These are phyloP conservation scores for Tangara arthus DNA, from an alignment of 2,797 vertebrate genomes.

Conservation along the genomic window DNA sequence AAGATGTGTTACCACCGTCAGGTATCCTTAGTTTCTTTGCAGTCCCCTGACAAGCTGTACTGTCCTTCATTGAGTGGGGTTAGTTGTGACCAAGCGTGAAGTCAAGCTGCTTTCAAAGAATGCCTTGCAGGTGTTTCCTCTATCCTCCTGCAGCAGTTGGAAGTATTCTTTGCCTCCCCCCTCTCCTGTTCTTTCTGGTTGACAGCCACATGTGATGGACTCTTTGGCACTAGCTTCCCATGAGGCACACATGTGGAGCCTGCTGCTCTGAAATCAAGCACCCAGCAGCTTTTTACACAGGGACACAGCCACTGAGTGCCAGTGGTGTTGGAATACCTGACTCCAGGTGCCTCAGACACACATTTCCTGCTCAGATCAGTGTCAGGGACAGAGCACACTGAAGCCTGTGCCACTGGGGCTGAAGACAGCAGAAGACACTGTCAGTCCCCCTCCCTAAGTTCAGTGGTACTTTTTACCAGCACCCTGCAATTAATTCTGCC, in stretches of 20 bases:
- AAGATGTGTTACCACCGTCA: neutral
- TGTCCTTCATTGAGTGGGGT: neutral
- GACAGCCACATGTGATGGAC: neutral
- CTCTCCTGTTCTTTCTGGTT: neutral
- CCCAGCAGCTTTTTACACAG: neutral
- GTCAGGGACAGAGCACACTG: neutral
- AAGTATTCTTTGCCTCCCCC: neutral
- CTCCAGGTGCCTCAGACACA: neutral
- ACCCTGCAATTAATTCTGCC: neutral
- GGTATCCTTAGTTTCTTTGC: neutral
- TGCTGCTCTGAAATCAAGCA: neutral
- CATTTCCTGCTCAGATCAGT: neutral
- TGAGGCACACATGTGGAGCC: neutral
- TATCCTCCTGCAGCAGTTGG: neutral
- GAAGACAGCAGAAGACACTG: neutral
- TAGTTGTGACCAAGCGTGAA: constrained; percentile 1
- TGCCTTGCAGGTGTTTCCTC: neutral
- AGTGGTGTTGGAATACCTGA: neutral
- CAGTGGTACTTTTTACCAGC: neutral
- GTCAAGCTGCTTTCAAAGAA: neutral
- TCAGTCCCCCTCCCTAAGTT: neutral
- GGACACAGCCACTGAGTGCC: neutral
- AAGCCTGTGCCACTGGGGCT: neutral
- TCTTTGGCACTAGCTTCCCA: neutral
- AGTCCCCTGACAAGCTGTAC: neutral